A percentile compares a stretch with the other conserved stretches of the same genome.
phyloP scores from a whole-genome alignment of 2,113 vertebrate genomes.

The Parotia lawesii region DNA sequence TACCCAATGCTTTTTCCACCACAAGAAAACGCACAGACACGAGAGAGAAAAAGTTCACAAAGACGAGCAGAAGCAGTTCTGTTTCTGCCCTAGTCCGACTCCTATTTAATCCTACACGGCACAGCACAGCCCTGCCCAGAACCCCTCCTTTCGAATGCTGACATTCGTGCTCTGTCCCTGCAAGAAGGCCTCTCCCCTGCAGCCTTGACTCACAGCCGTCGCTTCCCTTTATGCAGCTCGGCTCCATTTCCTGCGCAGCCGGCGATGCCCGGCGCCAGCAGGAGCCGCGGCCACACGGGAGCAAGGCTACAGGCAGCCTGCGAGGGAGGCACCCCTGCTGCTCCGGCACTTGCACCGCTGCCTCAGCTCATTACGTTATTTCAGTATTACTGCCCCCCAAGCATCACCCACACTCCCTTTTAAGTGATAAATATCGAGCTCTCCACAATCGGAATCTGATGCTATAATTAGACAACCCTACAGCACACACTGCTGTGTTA shows the following conservation, averaged over 20 bases:
- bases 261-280: rapidly evolving
- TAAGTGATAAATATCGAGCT: not conserved
- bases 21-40: not conserved
- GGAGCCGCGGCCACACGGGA: rapidly evolving
- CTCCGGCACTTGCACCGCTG: rapidly evolving
- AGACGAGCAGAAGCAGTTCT: not conserved
- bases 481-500: not conserved
- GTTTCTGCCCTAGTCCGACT: not conserved
- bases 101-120: not conserved
- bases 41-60: not conserved
- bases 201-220: not conserved
- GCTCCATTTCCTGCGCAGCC: not conserved
- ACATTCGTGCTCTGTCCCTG: not conserved
- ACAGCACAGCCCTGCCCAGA: not conserved
- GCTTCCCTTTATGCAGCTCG: not conserved
- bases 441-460: not conserved
- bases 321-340: not conserved
- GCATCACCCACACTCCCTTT: not conserved
- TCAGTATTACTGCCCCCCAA: not conserved
- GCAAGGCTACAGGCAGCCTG: not conserved
- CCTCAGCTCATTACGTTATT: not conserved
- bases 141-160: rapidly evolving
- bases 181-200: not conserved
- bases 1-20: not conserved
- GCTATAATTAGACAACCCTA: not conserved